Percentiles rank a stretch among this genome's conserved stretches.
Evolutionary conservation across 2,113 vertebrate species (phyloP).

Genomic region (Pangasianodon hypophthalmus): DNA sequence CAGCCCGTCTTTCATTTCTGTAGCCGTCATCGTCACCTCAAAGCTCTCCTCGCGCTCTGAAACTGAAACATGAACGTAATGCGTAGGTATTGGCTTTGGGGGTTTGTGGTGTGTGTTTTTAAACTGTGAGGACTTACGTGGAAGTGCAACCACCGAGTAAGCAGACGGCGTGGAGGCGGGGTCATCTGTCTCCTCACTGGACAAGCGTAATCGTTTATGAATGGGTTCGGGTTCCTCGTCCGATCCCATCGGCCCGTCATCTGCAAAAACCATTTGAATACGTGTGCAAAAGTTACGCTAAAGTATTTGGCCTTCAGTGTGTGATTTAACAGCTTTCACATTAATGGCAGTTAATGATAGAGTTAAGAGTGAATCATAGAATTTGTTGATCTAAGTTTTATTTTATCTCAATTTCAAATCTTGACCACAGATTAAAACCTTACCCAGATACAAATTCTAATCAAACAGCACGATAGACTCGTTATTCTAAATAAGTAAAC

Average conservation of each 20-base stretch:
- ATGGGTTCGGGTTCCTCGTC: slow-evolving; percentile 85
- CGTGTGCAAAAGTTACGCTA: not conserved
- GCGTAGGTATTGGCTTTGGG: not conserved
- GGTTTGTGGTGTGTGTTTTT: not conserved
- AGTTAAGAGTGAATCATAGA: not conserved
- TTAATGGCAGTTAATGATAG: not conserved
- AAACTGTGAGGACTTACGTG: slow-evolving; percentile 76
- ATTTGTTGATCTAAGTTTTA: not conserved
- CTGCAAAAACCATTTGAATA: slow-evolving; percentile 54
- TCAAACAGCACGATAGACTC: too few species aligned
- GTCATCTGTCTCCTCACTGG: slow-evolving; percentile 81
- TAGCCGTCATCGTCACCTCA: slow-evolving; percentile 97
- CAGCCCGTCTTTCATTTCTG: slow-evolving; percentile 86
- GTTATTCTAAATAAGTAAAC: too few species aligned
- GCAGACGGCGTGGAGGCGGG: slow-evolving; percentile 70
- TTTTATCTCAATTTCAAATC: not conserved
- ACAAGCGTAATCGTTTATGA: slow-evolving; percentile 88
- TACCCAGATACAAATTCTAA: too few species aligned
- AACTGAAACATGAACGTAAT: slow-evolving; percentile 69
- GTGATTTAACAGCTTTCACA: not conserved
- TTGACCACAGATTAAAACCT: not conserved
- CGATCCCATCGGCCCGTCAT: slow-evolving; percentile 78
- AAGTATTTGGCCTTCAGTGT: not conserved
- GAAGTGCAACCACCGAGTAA: slow-evolving; percentile 91
- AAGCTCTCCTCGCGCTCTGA: slow-evolving; percentile 92